Conservation (phyloP, 2,888 invertebrate genomes). For the Teleiodes luculella region DNA sequence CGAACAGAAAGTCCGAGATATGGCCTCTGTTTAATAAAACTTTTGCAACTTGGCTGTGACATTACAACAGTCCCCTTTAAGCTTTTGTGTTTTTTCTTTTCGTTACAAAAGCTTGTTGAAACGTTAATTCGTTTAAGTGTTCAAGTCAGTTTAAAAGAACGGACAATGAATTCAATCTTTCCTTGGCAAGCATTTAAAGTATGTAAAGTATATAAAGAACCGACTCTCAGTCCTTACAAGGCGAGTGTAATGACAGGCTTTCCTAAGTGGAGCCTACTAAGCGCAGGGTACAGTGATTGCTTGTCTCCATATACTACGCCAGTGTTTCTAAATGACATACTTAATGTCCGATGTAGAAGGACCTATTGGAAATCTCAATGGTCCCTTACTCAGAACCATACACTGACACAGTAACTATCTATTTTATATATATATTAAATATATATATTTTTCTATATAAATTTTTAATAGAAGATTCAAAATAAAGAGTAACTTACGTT, state of each 20-base stretch:
- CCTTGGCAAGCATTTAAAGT: constrained; percentile 23
- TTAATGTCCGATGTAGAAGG: constrained; percentile 6
- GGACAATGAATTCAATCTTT: constrained; percentile 47
- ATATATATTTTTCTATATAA: too few species aligned
- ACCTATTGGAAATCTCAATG: background rate
- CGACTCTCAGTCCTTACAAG: constrained; percentile 28
- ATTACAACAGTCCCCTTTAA: constrained; percentile 35
- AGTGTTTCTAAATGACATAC: constrained; percentile 14
- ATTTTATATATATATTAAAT: too few species aligned
- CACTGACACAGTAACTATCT: background rate
- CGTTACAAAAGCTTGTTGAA: constrained; percentile 42
- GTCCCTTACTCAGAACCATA: background rate
- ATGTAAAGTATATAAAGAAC: constrained; percentile 39
- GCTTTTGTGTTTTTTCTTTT: constrained; percentile 26
- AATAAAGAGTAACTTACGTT: too few species aligned
- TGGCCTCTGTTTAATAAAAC: constrained; percentile 45
- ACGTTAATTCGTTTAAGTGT: constrained; percentile 41
- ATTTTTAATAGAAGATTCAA: too few species aligned
- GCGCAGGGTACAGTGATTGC: constrained; percentile 15
- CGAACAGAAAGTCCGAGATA: constrained; percentile 31
- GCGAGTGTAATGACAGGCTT: constrained; percentile 18
- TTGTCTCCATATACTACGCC: constrained; percentile 16
- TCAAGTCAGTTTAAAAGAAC: constrained; percentile 42
- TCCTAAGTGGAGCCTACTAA: constrained; percentile 10
- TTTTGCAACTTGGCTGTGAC: constrained; percentile 44